These are phyloP conservation scores for Cyrtorhinus lividipennis DNA, from an alignment of 1,140 invertebrate genomes.

Conservation along the genomic window DNA sequence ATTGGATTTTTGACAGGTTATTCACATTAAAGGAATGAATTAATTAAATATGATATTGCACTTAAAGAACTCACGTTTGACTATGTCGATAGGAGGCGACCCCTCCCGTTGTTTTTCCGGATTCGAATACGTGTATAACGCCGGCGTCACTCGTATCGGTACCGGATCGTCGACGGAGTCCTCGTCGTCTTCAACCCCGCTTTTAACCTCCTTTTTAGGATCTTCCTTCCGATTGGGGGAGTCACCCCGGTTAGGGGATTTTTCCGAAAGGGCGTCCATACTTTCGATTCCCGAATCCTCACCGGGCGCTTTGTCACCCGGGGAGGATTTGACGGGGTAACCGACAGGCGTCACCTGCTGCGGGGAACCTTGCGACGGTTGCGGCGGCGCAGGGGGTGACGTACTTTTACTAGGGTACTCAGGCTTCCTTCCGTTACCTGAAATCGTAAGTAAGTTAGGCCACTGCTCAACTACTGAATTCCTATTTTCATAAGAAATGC, in stretches of 20 bases:
- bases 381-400: not conserved
- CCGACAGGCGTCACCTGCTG: constrained; percentile 3
- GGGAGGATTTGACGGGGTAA: constrained; percentile 3
- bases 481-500: not conserved
- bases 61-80: not conserved
- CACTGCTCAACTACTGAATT: not conserved
- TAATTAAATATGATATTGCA: not conserved
- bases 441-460: not conserved
- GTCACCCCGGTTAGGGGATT: constrained; percentile 66
- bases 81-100: not conserved
- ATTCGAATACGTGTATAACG: constrained; percentile 61
- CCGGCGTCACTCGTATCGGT: constrained; percentile 51
- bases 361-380: not conserved
- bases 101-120: constrained; percentile 37
- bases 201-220: not conserved
- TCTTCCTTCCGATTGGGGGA: constrained; percentile 4
- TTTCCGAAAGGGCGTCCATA: constrained; percentile 82
- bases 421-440: not conserved
- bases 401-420: not conserved
- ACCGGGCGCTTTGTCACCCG: constrained; percentile 31
- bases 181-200: constrained; percentile 6
- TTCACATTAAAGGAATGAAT: no score
- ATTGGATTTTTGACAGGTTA: no score
- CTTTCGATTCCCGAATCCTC: constrained; percentile 87
- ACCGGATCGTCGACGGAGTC: constrained; percentile 43